Evolutionary conservation across 2,797 vertebrate genomes (phyloP), one percentile per base, ranked within the genome.

Genomic region (Adrianichthys oophorus): DNA sequence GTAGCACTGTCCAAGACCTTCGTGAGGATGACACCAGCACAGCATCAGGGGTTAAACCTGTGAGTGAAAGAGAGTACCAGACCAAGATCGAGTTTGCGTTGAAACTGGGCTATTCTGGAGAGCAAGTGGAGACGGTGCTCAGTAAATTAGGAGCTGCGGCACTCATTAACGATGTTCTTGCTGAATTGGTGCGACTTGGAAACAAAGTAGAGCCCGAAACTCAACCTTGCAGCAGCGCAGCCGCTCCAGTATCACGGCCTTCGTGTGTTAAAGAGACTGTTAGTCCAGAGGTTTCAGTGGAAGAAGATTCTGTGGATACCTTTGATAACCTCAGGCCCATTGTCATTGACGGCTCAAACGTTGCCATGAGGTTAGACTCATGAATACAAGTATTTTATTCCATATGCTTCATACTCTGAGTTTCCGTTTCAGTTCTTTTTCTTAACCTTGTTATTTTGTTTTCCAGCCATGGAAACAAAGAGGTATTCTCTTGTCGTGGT

Each of bases 61-160:
- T 87, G 76, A 75, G 92, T 47, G 93, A 94, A 67, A 92, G 92
- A 65, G 95, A 98, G 76, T 98, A 98, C 76, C 98, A 98, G 85
- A 93, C 94, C 40, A 98, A 98, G 89, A 96, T 98, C 91, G 98
- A 99, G 58, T 99, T 99, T 88, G 97, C 98, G 62, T 85, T 98
- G 86, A 99, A 99, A 88, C 84, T 99, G 83, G 98, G 97, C 12
- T 99, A 99, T 67, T 93, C 93, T 0, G 94, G 94, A 56, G 95
- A 97, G 70, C 98, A 99, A 84, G 97, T 99, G 79, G 94, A 97
- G 88, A 90, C 93, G 4, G 98, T 98, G 66, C 91, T 99, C 72
- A 92, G 93, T 82, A 98, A 98, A 85, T 44, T 99, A 80, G 98
- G 98, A 42, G 86, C 95, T 42, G 92, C 94, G 23, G 95, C 97